These are phyloP conservation scores for Nomada hirtipes DNA, from an alignment of 2,888 invertebrate genomes.

Conservation along the genomic window DNA sequence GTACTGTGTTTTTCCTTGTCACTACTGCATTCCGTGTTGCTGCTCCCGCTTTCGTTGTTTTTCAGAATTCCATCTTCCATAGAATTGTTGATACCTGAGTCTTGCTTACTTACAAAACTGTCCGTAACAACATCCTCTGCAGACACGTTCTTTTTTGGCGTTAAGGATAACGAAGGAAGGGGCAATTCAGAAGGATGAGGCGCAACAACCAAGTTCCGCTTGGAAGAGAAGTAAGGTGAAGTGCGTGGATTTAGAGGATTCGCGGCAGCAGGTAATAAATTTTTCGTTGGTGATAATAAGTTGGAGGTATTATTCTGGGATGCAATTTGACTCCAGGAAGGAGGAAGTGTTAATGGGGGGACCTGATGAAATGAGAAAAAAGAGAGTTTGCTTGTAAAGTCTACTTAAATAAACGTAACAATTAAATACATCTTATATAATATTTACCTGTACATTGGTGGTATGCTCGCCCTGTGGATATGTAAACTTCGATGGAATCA, in stretches of 20 bases:
- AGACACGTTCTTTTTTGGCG: conserved; percentile 74
- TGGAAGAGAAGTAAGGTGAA: conserved; percentile 78
- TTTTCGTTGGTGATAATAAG: conserved; percentile 80
- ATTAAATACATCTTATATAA: conserved; percentile 36
- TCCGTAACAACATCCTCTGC: conserved; percentile 27
- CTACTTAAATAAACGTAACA: background rate
- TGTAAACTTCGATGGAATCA: conserved; percentile 77
- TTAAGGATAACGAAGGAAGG: conserved; percentile 79
- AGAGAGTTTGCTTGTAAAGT: conserved; percentile 13
- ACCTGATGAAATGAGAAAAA: conserved; percentile 65
- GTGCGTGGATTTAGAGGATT: conserved; percentile 80
- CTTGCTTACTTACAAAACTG: background rate
- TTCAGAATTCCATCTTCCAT: conserved; percentile 53
- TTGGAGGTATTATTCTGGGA: conserved; percentile 71
- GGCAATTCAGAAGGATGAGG: conserved; percentile 83
- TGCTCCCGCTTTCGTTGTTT: conserved; percentile 64
- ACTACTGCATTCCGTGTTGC: conserved; percentile 67
- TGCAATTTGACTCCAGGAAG: conserved; percentile 77
- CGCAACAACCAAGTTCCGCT: conserved; percentile 76
- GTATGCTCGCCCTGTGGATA: conserved; percentile 73
- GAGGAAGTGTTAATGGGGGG: conserved; percentile 77
- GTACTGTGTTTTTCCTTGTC: conserved; percentile 72
- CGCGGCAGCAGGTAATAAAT: conserved; percentile 79
- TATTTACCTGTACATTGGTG: conserved; percentile 77
- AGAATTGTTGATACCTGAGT: conserved; percentile 53